A percentile compares a stretch with the other conserved stretches of the same genome.
phyloP scores from a whole-genome alignment of 2,113 vertebrate species.

The Siniperca knerii region DNA sequence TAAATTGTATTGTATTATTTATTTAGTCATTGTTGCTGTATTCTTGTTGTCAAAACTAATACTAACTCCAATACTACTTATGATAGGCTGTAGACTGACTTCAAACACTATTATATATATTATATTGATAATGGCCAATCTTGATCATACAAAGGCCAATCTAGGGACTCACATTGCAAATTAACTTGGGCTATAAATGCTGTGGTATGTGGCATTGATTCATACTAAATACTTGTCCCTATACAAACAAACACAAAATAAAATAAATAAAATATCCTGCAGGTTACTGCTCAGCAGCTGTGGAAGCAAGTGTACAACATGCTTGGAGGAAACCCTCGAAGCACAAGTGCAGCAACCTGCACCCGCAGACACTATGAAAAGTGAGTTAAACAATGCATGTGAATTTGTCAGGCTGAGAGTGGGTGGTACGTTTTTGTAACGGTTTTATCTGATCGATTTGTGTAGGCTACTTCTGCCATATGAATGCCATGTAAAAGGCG shows the following conservation, averaged over 20 bases:
- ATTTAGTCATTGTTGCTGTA: background rate
- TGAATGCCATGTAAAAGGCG: slow-evolving; percentile 81
- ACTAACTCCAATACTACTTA: background rate
- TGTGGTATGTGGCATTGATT: no score
- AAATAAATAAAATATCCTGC: background rate
- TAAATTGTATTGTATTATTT: background rate
- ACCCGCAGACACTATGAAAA: slow-evolving; percentile 88
- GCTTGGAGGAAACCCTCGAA: slow-evolving; percentile 86
- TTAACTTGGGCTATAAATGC: background rate
- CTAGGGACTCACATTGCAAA: background rate
- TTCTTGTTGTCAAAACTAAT: background rate
- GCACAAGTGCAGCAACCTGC: slow-evolving; percentile 87
- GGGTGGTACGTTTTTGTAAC: fast-evolving
- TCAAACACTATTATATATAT: background rate
- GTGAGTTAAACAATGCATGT: slow-evolving; percentile 54
- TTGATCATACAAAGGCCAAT: no score
- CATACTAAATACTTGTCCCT: background rate
- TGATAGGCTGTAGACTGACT: background rate
- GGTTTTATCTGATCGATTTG: background rate
- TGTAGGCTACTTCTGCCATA: slow-evolving; percentile 81
- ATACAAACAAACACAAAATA: background rate
- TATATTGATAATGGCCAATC: background rate
- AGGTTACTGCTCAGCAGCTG: slow-evolving; percentile 85
- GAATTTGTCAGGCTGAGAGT: background rate
- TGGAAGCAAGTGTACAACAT: slow-evolving; percentile 88